A percentile compares a stretch with the other conserved stretches of the same genome.
phyloP scores from a whole-genome alignment of 2,113 vertebrate genomes.

The Capra hircus region DNA sequence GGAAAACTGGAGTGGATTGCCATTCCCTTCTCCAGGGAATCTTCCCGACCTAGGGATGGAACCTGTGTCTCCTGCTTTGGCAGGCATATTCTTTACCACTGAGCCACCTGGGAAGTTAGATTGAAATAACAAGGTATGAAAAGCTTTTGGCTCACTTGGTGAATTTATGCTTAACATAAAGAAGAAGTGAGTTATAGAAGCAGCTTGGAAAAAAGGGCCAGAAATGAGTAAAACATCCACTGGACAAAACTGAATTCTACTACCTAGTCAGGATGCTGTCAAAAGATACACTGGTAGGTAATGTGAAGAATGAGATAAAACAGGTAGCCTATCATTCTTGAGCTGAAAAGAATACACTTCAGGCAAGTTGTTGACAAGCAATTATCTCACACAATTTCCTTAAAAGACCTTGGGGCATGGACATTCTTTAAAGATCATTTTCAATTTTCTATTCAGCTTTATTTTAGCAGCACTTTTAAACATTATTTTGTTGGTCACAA shows the following conservation, averaged over 20 bases:
- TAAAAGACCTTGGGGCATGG: background rate
- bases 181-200: background rate
- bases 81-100: background rate
- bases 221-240: background rate
- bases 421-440: background rate
- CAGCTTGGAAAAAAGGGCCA: background rate
- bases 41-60: rapidly evolving
- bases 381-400: background rate
- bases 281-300: background rate
- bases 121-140: background rate
- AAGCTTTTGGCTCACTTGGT: background rate
- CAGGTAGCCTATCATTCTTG: background rate
- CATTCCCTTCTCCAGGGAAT: background rate
- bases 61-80: background rate
- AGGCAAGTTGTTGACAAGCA: conserved; percentile 11
- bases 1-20: background rate
- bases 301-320: background rate
- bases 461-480: background rate
- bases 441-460: background rate
- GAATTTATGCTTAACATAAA: background rate
- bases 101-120: background rate
- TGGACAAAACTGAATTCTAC: background rate
- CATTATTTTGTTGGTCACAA: background rate
- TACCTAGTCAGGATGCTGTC: background rate
- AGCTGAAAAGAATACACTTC: background rate